phyloP scores from a whole-genome alignment of 2,797 vertebrate species.

The Gallinago solitaria region DNA sequence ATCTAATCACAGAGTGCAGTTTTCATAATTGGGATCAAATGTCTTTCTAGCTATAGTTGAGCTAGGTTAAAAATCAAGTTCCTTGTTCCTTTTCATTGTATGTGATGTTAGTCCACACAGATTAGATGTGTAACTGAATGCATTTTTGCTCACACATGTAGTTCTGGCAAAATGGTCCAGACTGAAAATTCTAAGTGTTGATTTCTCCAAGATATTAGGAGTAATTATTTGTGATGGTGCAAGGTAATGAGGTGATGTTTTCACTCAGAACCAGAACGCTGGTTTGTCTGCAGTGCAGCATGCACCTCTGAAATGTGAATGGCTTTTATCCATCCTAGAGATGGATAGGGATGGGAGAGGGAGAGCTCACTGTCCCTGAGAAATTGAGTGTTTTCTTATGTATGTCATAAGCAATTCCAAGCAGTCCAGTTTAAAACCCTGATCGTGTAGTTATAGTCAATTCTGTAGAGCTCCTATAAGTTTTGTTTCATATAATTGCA shows the following conservation, averaged over 20 bases:
- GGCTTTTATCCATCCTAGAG: background rate
- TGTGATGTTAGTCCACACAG: background rate
- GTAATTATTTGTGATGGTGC: background rate
- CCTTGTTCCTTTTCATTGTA: background rate
- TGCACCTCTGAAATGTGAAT: background rate
- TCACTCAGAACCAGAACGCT: background rate
- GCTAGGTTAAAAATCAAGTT: background rate
- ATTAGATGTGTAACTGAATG: background rate
- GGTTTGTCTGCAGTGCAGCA: background rate
- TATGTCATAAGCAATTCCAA: background rate
- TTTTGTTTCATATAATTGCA: background rate
- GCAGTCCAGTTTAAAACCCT: background rate
- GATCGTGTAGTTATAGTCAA: fast-evolving
- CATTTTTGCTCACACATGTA: background rate
- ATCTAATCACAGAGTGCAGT: background rate
- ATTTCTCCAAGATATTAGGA: background rate
- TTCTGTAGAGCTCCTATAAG: background rate
- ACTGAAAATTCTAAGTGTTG: background rate
- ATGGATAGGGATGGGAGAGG: background rate
- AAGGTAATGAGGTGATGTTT: background rate
- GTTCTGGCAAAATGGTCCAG: background rate
- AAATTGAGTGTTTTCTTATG: background rate
- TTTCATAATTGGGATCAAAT: background rate
- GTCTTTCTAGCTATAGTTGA: background rate
- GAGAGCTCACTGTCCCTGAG: background rate